Evolutionary conservation across 2,797 vertebrate species (phyloP), one percentile per base, ranked within the genome.

Genomic region (Sandelia bainsii): DNA sequence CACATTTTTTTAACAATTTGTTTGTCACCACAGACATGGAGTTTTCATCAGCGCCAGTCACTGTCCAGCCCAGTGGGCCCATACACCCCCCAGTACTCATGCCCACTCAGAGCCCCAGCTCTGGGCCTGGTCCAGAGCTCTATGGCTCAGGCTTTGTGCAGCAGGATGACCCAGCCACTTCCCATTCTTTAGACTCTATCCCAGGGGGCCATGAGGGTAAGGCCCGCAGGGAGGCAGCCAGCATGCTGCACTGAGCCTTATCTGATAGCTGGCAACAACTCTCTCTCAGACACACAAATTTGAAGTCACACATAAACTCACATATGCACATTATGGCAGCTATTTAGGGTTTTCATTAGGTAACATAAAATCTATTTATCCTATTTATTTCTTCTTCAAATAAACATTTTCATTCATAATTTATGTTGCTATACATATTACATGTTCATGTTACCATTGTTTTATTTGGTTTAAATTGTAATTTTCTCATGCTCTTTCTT

Each of bases 21-120:
- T 99, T 99, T 99, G 96, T 98, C 96, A 97, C 96, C 96, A 98
- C 97, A 99, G 98, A 98, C 97, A 96, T 96, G 96, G 95, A 97
- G 95, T 96, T 97, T 89, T 96, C 96, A 94, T 95, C 96, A 90
- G 83, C 96, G 94, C 96, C 97, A 93, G 93, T 97, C 96, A 97
- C 96, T 94, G 95, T 94, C 95, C 94, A 94, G 95, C 95, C 96
- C 94, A 97, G 96, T 96, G 96, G 93, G 93, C 96, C 96, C 93
- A 96, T 97, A 96, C 93, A 95, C 92, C 96, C 97, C 94, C 96
- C 96, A 93, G 95, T 96, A 96, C 96, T 96, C 96, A 95, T 95
- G 95, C 96, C 96, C 96, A 96, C 96, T 94, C 97, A 96, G 95
- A 97, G 94, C 95, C 96, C 90, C 82, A 86, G 86, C 76, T 87